These are phyloP conservation scores for Percina caprodes DNA, from an alignment of 2,113 vertebrate genomes.

Conservation along the genomic window DNA sequence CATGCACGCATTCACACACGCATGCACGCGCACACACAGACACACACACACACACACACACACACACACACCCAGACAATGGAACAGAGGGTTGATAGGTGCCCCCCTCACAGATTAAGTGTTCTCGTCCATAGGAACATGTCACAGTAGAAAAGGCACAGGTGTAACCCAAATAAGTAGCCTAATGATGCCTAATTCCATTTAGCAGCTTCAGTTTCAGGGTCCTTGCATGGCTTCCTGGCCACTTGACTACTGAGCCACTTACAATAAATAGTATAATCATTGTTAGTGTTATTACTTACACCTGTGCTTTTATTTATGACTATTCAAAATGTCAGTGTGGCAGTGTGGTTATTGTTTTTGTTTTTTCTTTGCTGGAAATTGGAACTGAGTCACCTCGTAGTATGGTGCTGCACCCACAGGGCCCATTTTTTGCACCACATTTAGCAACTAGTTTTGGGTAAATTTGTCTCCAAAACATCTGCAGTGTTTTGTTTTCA, in stretches of 20 bases:
- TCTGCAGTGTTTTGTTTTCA: not conserved
- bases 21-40: no score
- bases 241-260: not conserved
- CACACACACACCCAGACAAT: no score
- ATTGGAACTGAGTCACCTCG: not conserved
- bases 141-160: not conserved
- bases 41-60: no score
- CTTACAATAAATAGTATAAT: not conserved
- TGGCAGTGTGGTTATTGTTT: not conserved
- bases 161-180: conserved; percentile 5
- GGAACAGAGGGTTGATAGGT: not conserved
- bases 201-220: not conserved
- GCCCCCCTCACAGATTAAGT: not conserved
- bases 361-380: not conserved
- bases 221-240: not conserved
- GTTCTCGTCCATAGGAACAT: not conserved
- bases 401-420: not conserved
- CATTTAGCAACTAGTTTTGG: not conserved
- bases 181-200: not conserved
- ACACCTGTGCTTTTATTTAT: conserved; percentile 2
- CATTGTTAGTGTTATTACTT: not conserved
- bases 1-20: no score
- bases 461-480: conserved; percentile 1
- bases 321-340: conserved; percentile 3
- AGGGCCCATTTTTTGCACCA: not conserved